Base-by-base conservation (phyloP, 2,888 invertebrate species). In the Pyrgus malvae region DNA sequence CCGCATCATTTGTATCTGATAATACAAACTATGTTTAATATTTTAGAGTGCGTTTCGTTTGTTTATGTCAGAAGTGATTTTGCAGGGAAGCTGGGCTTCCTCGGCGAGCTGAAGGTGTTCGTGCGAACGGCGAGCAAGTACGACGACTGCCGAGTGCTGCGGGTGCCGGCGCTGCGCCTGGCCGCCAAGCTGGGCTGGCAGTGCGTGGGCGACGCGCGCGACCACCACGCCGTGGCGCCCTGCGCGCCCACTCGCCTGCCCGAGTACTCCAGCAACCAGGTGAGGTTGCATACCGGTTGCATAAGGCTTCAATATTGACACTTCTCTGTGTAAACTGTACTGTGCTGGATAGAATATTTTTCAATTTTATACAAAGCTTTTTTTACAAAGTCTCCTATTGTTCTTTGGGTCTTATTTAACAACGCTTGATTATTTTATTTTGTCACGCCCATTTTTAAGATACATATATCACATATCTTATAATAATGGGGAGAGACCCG, bases 121-220 rank as follows among this genome's bases (percentile, higher is more conserved):
- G 98, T 98, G 1, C 93, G 98, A 55, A 99, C 99, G 0, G 99
- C 99, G 0, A 99, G 99, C 58, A 99, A 99, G 80, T 99, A 99
- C 87, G 99, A 99, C 83, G 99, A 99, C 84, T 98, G 98, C 74
- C 94, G 97, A 48, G 92, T 99, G 62, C 84, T 99, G 27, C 96
- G 98, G 73, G 91, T 99, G 65, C 99, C 99, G 0, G 95, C 96
- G 70, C 91, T 99, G 37, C 95, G 96, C 65, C 90, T 98, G 45
- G 93, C 94, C 11, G 93, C 97, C 9, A 95, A 96, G 74, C 88
- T 99, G 64, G 94, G 95, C 65, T 99, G 99, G 99, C 92, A 94
- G 56, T 98, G 98, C 75, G 90, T 96, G 42, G 98, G 97, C 0
- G 97, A 99, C 86, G 95, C 98, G 0, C 95, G 98, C 70, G 99